phyloP scores from a whole-genome alignment of 2,113 vertebrate genomes.

The Pluvianellus socialis region DNA sequence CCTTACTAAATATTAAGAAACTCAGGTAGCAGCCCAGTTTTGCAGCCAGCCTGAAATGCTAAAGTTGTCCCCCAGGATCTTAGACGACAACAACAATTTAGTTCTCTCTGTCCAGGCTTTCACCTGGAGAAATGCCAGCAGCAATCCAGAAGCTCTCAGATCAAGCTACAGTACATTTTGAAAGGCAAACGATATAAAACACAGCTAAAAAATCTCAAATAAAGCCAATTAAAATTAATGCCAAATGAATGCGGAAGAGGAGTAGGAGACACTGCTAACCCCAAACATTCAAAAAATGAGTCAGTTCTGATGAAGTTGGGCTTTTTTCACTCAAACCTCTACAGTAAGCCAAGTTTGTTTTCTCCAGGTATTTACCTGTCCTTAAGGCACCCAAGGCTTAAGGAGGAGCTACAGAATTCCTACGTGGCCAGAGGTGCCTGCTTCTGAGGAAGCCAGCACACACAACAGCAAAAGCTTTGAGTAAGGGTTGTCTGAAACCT shows the following conservation, averaged over 20 bases:
- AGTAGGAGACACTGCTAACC: not conserved
- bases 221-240: not conserved
- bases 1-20: not conserved
- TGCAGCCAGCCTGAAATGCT: not conserved
- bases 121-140: not conserved
- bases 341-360: not conserved
- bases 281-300: not conserved
- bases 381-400: not conserved
- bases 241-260: not conserved
- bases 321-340: not conserved
- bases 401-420: not conserved
- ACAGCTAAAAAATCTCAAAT: not conserved
- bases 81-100: not conserved
- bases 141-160: not conserved
- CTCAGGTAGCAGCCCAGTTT: not conserved
- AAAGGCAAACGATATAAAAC: not conserved
- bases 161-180: not conserved
- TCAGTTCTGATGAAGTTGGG: not conserved
- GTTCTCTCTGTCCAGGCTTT: not conserved
- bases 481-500: not conserved
- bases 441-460: not conserved
- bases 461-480: not conserved
- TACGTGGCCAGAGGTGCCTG: not conserved
- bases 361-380: not conserved
- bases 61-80: not conserved